Percentiles rank a stretch among this genome's conserved stretches.
Conservation (phyloP, 92 coral and sea anemone species). For the Actinernus sp. region DNA sequence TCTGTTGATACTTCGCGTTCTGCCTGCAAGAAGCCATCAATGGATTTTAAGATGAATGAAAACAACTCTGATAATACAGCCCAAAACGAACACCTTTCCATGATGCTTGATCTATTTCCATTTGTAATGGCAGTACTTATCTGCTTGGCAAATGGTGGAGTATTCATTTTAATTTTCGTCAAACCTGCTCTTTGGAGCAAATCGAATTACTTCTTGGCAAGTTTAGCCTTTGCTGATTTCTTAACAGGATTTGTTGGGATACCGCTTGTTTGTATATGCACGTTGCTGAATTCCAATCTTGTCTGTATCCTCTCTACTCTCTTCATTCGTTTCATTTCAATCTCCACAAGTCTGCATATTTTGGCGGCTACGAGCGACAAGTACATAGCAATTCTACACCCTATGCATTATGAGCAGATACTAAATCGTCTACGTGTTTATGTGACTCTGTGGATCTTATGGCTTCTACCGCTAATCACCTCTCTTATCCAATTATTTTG, state of each 20-base stretch:
- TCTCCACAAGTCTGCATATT: constrained; percentile 13
- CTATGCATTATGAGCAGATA: constrained; percentile 8
- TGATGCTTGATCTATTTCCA: not conserved
- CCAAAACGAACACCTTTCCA: too few relatives aligned
- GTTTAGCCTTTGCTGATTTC: constrained; percentile 27
- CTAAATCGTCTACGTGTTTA: not conserved
- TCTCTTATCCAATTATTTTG: constrained; percentile 4
- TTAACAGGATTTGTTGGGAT: constrained; percentile 28
- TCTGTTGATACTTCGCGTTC: too few relatives aligned
- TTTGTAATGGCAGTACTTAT: constrained; percentile 7
- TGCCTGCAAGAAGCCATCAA: too few relatives aligned
- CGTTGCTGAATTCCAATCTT: not conserved
- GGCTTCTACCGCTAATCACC: constrained; percentile 6
- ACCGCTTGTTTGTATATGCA: constrained; percentile 3
- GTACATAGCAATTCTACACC: constrained; percentile 13
- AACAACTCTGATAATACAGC: too few relatives aligned
- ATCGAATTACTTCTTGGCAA: constrained; percentile 28
- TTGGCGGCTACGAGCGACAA: constrained; percentile 6
- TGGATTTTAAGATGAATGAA: too few relatives aligned
- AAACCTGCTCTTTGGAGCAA: constrained; percentile 19
- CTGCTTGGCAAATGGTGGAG: constrained; percentile 2
- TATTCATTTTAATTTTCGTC: not conserved
- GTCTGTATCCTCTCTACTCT: constrained; percentile 5
- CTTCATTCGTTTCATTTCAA: constrained; percentile 8
- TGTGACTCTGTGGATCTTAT: not conserved